Conservation (phyloP, 2,113 vertebrate genomes). For the Sphaerodactylus townsendi region DNA sequence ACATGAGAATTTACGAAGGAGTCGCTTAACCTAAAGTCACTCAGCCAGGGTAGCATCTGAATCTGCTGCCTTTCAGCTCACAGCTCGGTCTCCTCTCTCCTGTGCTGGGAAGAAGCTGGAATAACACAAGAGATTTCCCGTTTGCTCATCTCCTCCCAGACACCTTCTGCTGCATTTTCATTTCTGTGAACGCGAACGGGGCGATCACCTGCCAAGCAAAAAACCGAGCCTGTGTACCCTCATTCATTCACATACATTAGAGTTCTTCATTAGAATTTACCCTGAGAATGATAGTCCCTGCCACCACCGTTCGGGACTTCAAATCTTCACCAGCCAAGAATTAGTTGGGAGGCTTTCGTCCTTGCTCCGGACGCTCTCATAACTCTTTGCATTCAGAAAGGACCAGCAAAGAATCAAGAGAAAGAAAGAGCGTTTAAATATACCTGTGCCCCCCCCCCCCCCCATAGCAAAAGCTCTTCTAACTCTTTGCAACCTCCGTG, state of each 20-base stretch:
- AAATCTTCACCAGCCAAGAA: conserved; percentile 41
- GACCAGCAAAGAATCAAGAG: conserved; percentile 40
- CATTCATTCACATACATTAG: accelerated
- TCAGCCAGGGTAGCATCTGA: too few species aligned
- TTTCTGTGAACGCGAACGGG: accelerated
- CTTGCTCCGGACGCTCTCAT: background rate
- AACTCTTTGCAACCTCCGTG: conserved; percentile 61
- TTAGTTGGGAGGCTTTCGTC: conserved; percentile 59
- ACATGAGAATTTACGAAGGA: background rate
- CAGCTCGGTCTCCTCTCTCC: too few species aligned
- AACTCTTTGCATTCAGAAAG: conserved; percentile 30
- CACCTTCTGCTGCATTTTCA: accelerated
- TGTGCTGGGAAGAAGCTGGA: background rate
- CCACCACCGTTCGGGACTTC: conserved; percentile 47
- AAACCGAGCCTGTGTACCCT: background rate
- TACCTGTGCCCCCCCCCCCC: conserved; percentile 33
- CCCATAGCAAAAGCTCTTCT: conserved; percentile 51
- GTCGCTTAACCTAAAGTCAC: background rate
- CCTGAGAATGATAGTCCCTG: conserved; percentile 61
- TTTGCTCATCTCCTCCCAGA: background rate
- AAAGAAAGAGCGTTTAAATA: conserved; percentile 70
- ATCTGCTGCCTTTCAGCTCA: too few species aligned
- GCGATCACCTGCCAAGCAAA: background rate
- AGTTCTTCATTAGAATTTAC: too few species aligned
- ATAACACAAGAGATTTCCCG: background rate